Evolutionary conservation across 2,797 vertebrate genomes (phyloP), one percentile per base, ranked within the genome.

Genomic region (Silurus aristotelis): DNA sequence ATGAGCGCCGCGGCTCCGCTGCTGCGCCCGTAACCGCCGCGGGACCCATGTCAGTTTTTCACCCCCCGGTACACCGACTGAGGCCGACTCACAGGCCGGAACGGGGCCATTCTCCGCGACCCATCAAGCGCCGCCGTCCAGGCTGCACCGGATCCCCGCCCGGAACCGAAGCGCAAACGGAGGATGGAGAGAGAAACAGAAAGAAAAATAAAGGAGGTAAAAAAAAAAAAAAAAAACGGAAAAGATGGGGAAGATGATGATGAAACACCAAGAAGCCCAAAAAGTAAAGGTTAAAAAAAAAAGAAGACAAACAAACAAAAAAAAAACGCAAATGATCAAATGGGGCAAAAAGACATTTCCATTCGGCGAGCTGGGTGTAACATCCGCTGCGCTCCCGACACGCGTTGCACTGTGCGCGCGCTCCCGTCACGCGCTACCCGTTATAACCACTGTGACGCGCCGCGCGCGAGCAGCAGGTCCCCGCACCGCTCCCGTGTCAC

Each of bases 71-170:
- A 88, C 88, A 66, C 60, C 83, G 17, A 66, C 43, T 52, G 91
- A 90, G 90, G 91, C 90, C 90, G 89, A 91, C 87, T 92, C 90
- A 93, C 80, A 91, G 86, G 88, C 92, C 92, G 83, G 90, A 89
- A 72, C 86, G 88, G 80, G 93, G 93, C 88, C 95, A 96, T 96
- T 90, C 94, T 94, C 94, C 94, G 93, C 85, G 89, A 76, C 72
- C 83, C 83, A 84, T 84, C 27, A 67, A 56, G 83, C 82, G 82
- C 71, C 61, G 61, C 60, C 4, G 60, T 82, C 88, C 88, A 9
- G 22, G 87, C 86, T 87, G 90, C 84, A 52, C 86, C 70, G 92
- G 91, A 92, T 93, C 93, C 93, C 93, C 93, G 89, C 91, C 91
- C 89, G 93, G 93, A 89, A 89, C 90, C 90, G 82, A 85, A 68